These are phyloP conservation scores for Drosophila subobscura DNA, from an alignment of 1,140 invertebrate genomes.

Conservation along the genomic window DNA sequence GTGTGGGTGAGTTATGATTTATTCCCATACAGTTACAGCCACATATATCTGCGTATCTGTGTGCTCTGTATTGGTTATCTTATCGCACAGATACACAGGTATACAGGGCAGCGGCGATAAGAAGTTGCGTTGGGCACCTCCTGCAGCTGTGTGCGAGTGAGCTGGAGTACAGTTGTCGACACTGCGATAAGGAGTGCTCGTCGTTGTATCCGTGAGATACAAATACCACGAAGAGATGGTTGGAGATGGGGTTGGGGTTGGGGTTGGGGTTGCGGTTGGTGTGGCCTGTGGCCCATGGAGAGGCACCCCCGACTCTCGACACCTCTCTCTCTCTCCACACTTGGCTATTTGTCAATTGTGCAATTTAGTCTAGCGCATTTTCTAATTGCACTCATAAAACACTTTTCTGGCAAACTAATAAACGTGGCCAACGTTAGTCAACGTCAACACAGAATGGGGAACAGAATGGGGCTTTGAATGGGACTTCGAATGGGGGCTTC, in stretches of 20 bases:
- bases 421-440: constrained; percentile 62
- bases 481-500: constrained; percentile 6
- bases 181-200: constrained; percentile 56
- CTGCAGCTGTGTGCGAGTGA: no score
- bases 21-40: constrained; percentile 39
- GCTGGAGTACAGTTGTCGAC: constrained; percentile 26
- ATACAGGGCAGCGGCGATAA: constrained; percentile 50
- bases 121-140: not conserved
- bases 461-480: constrained; percentile 2
- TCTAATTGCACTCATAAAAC: constrained; percentile 79
- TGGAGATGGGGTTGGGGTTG: constrained; percentile 43
- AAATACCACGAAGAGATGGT: constrained; percentile 61
- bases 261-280: constrained; percentile 4
- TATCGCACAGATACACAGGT: constrained; percentile 45
- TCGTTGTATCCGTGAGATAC: constrained; percentile 66
- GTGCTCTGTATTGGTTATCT: constrained; percentile 69
- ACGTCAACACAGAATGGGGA: constrained; percentile 34
- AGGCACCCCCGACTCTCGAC: not conserved
- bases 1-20: constrained; percentile 79
- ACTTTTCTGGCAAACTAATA: constrained; percentile 79
- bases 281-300: no score
- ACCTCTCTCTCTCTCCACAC: not conserved
- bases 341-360: constrained; percentile 72
- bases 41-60: constrained; percentile 25
- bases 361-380: constrained; percentile 75